Evolutionary conservation across 2,888 invertebrate genomes (phyloP), one percentile per base, ranked within the genome.

Genomic region (Taphrorychus bicolor): DNA sequence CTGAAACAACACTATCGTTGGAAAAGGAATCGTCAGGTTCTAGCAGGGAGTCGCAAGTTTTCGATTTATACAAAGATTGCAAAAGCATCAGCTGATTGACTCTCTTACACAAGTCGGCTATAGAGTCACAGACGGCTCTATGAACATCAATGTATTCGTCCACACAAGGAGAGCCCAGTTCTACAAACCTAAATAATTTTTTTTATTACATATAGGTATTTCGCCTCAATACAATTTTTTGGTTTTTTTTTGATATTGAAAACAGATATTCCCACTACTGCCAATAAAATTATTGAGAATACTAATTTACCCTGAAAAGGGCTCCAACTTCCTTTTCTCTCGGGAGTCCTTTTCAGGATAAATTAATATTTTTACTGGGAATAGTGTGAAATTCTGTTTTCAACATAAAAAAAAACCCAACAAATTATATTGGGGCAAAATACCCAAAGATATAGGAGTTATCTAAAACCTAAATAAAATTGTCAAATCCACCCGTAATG

Each of bases 31-130:
- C 83, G 72, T 91, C 89, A 1, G 88, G 85, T 74, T 91, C 91
- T 41, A 92, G 80, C 21, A 92, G 82, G 3, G 83, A 77, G 77
- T 90, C 87, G 75, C 92, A 92, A 71, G 84, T 84, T 23, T 87
- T 83, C 0, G 88, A 89, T 70, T 89, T 88, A 77, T 89, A 86
- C 48, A 92, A 82, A 72, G 88, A 87, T 76, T 89, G 86, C n/a
- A 92, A 82, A 16, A 92, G 81, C 65, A 91, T 81, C 62, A 86
- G 87, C 80, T 91, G 89, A 81, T 91, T 91, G 3, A 91, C 89
- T 70, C 84, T 83, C 68, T 87, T 87, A 74, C 88, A 89, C 19
- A 88, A 84, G 60, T 84, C 83, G 73, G 84, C 84, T 68, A 90
- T 86, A 61, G 85, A 86, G 24, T 83, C 82, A 3, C 87, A 83